Evolutionary conservation across 2,888 invertebrate species (phyloP).

Genomic region (Phasia obesa): DNA sequence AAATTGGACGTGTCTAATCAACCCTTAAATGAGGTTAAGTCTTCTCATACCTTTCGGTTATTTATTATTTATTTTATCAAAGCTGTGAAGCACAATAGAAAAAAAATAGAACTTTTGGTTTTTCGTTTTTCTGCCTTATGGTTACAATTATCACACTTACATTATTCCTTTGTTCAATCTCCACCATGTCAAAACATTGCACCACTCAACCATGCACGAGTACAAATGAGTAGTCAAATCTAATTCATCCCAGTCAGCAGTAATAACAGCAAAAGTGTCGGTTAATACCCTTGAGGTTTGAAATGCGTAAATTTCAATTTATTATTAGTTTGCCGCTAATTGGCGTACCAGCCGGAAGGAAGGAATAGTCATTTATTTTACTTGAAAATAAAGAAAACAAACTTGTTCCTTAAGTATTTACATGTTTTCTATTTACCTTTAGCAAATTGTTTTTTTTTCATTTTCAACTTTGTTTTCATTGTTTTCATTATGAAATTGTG

Average conservation of each 20-base stretch:
- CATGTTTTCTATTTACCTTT: conserved; percentile 65
- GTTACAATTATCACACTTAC: conserved; percentile 65
- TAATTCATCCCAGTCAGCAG: conserved; percentile 18
- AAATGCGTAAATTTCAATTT: conserved; percentile 80
- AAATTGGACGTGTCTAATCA: conserved; percentile 78
- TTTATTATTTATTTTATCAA: conserved; percentile 45
- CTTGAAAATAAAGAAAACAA: conserved; percentile 39
- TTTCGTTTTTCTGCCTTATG: conserved; percentile 65
- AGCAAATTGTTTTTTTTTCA: conserved; percentile 60
- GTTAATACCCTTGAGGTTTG: conserved; percentile 71
- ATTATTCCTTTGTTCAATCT: conserved; percentile 18
- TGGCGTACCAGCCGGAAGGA: conserved; percentile 80
- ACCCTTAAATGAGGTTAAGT: conserved; percentile 80
- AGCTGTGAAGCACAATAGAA: conserved; percentile 2
- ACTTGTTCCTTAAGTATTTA: conserved; percentile 69
- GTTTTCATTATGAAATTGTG: conserved; percentile 54
- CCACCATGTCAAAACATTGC: conserved; percentile 41
- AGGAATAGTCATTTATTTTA: conserved; percentile 46
- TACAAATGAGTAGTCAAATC: conserved; percentile 34
- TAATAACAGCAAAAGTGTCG: conserved; percentile 54
- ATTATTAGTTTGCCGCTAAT: conserved; percentile 80
- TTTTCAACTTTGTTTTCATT: conserved; percentile 35
- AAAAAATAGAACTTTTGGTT: conserved; percentile 21
- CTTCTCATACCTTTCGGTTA: conserved; percentile 68
- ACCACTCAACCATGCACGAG: conserved; percentile 17